Percentiles rank a stretch among this genome's conserved stretches.
phyloP scores from a whole-genome alignment of 2,113 vertebrate species.

The human (Homo sapiens) region GRCh38 chr4:125710501-125711000 shows the following conservation, averaged over 20 bases:
- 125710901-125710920: neutral
- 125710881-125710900: neutral
- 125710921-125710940: neutral
- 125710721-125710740: neutral
- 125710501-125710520: neutral
- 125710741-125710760: neutral
- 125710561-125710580: neutral
- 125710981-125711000: neutral
- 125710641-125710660: neutral
- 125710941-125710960: neutral
- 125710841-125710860: neutral
- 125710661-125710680: neutral
- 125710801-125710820: neutral
- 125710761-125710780: neutral
- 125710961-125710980: neutral
- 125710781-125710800: neutral
- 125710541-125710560: neutral
- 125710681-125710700: neutral
- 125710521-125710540: neutral
- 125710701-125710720: neutral
- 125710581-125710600: neutral
- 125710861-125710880: neutral
- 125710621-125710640: neutral
- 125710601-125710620: neutral
- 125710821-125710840: neutral